Percentiles rank a stretch among this genome's conserved stretches.
These are phyloP conservation scores for Erinaceus europaeus DNA, from an alignment of 2,113 vertebrate genomes.

Conservation along the genomic window DNA sequence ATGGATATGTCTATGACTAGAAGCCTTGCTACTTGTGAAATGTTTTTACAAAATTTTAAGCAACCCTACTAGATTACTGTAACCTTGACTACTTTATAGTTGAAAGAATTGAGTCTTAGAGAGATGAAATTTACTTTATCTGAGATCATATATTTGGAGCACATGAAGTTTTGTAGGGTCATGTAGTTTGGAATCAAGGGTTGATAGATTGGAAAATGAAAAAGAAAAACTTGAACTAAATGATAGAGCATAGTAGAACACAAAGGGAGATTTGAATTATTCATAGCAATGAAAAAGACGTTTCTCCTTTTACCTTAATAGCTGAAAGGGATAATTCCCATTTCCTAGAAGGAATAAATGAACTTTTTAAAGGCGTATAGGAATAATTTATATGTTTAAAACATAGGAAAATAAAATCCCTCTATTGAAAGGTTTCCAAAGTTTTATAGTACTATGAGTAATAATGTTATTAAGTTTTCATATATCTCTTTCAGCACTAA, in stretches of 20 bases:
- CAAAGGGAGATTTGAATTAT: constrained; percentile 9
- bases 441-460: constrained; percentile 10
- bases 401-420: neutral
- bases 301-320: neutral
- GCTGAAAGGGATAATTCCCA: neutral
- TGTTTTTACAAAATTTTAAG: neutral
- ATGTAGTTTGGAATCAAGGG: neutral
- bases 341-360: neutral
- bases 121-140: neutral
- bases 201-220: neutral
- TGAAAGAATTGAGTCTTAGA: neutral
- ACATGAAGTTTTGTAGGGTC: neutral
- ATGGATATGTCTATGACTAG: neutral
- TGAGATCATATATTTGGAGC: neutral
- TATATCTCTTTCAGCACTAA: neutral
- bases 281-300: neutral
- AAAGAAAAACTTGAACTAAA: neutral
- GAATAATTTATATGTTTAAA: neutral
- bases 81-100: constrained; percentile 2
- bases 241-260: neutral
- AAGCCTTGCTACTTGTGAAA: neutral
- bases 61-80: neutral
- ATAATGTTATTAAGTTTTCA: neutral
- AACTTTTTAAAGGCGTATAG: neutral
- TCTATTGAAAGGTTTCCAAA: neutral